phyloP scores from a whole-genome alignment of 2,113 vertebrate species.

The Platycercus adscitus region DNA sequence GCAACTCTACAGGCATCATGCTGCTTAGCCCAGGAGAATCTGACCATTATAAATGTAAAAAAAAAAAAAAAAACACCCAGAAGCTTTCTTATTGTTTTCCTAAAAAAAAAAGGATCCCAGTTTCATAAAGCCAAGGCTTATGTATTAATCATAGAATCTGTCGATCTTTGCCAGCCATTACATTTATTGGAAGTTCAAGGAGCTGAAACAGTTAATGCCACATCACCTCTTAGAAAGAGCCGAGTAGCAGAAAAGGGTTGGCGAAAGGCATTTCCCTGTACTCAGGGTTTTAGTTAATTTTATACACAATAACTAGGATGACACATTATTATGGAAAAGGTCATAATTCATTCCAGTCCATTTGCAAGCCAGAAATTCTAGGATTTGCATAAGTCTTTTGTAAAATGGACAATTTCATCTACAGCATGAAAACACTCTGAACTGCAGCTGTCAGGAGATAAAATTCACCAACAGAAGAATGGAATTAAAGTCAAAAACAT shows the following conservation, averaged over 20 bases:
- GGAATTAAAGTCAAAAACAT: not conserved
- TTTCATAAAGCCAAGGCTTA: not conserved
- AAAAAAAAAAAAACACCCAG: not conserved
- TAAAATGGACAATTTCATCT: constrained; percentile 24
- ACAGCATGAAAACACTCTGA: constrained; percentile 1
- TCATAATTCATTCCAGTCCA: constrained; percentile 31
- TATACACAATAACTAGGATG: not conserved
- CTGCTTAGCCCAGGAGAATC: not conserved
- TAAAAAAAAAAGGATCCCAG: not conserved
- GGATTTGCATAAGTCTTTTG: constrained; percentile 33
- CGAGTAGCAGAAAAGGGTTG: not conserved
- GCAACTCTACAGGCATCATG: not conserved
- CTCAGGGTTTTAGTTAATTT: constrained; percentile 23
- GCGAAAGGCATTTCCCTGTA: not conserved
- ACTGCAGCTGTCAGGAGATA: constrained; percentile 26
- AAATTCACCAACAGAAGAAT: not conserved
- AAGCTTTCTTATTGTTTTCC: not conserved
- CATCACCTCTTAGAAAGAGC: not conserved
- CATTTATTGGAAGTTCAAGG: not conserved
- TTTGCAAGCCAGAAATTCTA: constrained; percentile 22
- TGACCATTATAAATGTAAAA: not conserved
- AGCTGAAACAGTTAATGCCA: constrained; percentile 28
- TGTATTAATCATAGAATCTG: not conserved
- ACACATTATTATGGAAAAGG: not conserved
- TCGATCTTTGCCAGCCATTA: not conserved